Conservation (phyloP, 1,140 invertebrate genomes). For the Drepana arcuata region DNA sequence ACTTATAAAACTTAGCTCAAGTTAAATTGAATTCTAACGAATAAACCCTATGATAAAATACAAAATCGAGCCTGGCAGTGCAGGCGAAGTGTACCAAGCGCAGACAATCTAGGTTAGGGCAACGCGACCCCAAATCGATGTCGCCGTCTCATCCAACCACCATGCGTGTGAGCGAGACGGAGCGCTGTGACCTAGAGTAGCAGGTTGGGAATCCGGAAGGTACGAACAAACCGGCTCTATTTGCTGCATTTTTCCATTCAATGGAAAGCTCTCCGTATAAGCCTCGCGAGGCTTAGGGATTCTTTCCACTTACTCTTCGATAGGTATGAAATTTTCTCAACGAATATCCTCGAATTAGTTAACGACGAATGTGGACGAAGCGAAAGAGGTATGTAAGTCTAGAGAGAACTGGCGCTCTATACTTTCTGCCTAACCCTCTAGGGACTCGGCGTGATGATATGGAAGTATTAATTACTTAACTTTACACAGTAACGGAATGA, state of each 20-base stretch:
- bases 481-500: too few species aligned
- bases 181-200: slow-evolving; percentile 55
- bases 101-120: slow-evolving; percentile 63
- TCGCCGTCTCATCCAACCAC: slow-evolving; percentile 26
- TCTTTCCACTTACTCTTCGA: slow-evolving; percentile 33
- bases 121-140: slow-evolving; percentile 57
- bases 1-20: too few species aligned
- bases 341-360: not conserved
- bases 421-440: not conserved
- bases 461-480: not conserved
- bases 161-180: slow-evolving; percentile 40
- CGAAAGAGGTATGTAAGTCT: not conserved
- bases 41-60: too few species aligned
- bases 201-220: slow-evolving; percentile 70
- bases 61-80: slow-evolving; percentile 25
- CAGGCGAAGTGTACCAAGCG: slow-evolving; percentile 41
- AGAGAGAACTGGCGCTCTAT: too few species aligned
- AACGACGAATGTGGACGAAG: not conserved
- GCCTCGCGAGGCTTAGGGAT: slow-evolving; percentile 33
- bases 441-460: not conserved
- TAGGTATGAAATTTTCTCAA: slow-evolving; percentile 24
- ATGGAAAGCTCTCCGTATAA: slow-evolving; percentile 59
- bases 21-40: too few species aligned
- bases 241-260: slow-evolving; percentile 67
- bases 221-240: slow-evolving; percentile 61